Percentiles rank a stretch among this genome's conserved stretches.
phyloP scores from a whole-genome alignment of 2,113 vertebrate species.

The Podiceps cristatus region DNA sequence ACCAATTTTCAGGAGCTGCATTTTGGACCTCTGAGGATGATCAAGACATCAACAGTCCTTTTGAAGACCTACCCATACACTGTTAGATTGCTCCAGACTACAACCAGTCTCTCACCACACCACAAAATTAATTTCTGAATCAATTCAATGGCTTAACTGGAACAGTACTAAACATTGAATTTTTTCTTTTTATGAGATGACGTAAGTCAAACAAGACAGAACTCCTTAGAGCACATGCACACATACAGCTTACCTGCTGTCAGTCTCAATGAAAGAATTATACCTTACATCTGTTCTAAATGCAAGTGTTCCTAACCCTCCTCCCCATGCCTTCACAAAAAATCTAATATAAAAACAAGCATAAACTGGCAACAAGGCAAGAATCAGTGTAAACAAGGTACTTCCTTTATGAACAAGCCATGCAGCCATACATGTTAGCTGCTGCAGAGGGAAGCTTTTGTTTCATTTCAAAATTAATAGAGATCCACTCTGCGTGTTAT shows the following conservation, averaged over 20 bases:
- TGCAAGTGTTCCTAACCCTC: neutral
- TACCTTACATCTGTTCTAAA: neutral
- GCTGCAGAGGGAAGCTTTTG: neutral
- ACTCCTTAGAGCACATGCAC: neutral
- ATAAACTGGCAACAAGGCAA: neutral
- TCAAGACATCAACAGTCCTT: neutral
- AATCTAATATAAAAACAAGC: neutral
- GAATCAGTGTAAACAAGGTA: neutral
- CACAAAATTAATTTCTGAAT: neutral
- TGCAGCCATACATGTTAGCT: neutral
- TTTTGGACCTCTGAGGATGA: neutral
- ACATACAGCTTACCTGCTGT: neutral
- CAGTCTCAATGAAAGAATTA: neutral
- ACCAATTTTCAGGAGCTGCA: neutral
- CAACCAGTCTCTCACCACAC: fast-evolving
- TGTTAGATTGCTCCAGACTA: neutral
- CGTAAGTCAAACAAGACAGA: neutral
- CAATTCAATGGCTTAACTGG: neutral
- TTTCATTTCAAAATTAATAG: neutral
- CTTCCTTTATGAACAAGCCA: neutral
- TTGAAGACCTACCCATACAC: neutral
- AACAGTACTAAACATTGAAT: neutral
- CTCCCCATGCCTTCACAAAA: neutral
- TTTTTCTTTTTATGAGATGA: neutral
- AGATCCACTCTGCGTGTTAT: neutral